Percentiles rank a stretch among this genome's conserved stretches.
Evolutionary conservation across 1,140 invertebrate species (phyloP).

Genomic region (Drosophila nasuta): DNA sequence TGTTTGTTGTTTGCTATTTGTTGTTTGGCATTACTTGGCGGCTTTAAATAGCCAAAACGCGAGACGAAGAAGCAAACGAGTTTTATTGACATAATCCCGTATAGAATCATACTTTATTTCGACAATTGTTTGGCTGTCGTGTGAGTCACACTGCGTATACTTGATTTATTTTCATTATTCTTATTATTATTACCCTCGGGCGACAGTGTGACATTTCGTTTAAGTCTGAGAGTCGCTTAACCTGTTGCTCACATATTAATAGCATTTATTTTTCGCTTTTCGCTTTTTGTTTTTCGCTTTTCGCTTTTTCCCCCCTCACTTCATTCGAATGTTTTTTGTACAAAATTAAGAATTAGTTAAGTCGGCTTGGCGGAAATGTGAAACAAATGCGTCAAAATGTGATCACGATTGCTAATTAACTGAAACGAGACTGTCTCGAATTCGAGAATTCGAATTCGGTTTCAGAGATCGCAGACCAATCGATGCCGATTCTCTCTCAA

Average conservation of each 20-base stretch:
- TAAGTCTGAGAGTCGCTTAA: constrained; percentile 55
- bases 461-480: too few relatives aligned
- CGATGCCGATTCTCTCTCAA: constrained; percentile 18
- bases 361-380: constrained; percentile 43
- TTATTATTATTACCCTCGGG: constrained; percentile 20
- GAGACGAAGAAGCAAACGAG: constrained; percentile 24
- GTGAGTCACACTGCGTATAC: not conserved
- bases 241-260: constrained; percentile 62
- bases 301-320: not conserved
- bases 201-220: constrained; percentile 39
- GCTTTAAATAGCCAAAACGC: constrained; percentile 24
- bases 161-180: constrained; percentile 22
- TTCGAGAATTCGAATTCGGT: too few relatives aligned
- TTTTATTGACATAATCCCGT: constrained; percentile 8
- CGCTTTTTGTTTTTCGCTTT: not conserved
- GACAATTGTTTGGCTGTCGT: not conserved
- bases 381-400: constrained; percentile 48
- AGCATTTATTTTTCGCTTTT: constrained; percentile 41
- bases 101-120: not conserved
- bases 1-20: not conserved
- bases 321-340: not conserved
- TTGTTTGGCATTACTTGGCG: constrained; percentile 23
- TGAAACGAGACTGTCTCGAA: constrained; percentile 38
- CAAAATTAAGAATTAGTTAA: constrained; percentile 32
- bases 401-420: constrained; percentile 58